Base-by-base conservation (phyloP, 2,888 invertebrate species). In the Scaeva pyrastri region DNA sequence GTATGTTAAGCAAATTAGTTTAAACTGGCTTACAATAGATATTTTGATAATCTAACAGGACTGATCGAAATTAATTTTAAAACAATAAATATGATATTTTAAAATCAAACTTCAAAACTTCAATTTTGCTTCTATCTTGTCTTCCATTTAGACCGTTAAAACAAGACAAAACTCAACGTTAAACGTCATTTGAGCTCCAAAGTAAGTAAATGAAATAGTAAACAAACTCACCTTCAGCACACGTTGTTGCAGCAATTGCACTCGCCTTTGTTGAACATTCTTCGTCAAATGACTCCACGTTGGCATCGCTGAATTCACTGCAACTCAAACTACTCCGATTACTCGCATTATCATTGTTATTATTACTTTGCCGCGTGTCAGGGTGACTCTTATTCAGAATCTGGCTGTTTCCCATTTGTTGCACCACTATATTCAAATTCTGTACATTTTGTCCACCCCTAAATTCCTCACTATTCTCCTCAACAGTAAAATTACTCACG, bases 161-260 rank as follows among this genome's bases (percentile, higher is more conserved):
- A n/a, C n/a, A n/a, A n/a, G n/a, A n/a, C n/a, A n/a, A n/a, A n/a
- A n/a, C n/a, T n/a, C n/a, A n/a, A 31, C 31, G 31, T 31, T 31
- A 7, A 31, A 31, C 8, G 31, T 31, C 31, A 31, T 26, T 26
- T 26, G 26, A 26, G 26, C 3, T 26, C 3, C 8, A 31, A 31
- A 0, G 19, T 48, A 19, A 19, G 19, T 48, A 45, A 45, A 39
- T 2, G 6, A 14, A 52, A 6, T 1, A 50, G 14, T 14, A 1
- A 23, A 7, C n/a, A 14, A 72, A 71, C 56, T 88, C 79, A 90
- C 90, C 90, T 88, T 88, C 89, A 45, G 82, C 88, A 77, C 89
- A 86, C 23, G 64, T 19, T 19, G 72, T 60, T 16, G 71, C 26
- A 5, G 60, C 48, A 26, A 45, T 6, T 64, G 19, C 52, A 39